Conservation (phyloP, 2,797 vertebrate species). For the Argya squamiceps region DNA sequence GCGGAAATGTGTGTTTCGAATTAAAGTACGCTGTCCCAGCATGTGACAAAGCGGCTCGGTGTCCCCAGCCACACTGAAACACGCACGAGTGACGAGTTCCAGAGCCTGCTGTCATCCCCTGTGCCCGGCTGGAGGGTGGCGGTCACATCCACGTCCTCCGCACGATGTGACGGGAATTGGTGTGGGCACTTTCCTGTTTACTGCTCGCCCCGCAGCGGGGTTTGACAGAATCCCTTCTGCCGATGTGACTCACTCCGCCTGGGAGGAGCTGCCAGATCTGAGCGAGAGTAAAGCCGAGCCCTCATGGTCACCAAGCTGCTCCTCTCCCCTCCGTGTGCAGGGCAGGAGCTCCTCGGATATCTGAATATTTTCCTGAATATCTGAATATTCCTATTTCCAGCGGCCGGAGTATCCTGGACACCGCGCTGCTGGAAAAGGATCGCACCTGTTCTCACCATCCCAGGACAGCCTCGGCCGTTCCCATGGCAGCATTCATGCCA, state of each 20-base stretch:
- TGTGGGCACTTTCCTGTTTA: not conserved
- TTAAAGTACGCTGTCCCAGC: fast-evolving
- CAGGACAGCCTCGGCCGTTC: fast-evolving
- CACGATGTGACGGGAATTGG: fast-evolving
- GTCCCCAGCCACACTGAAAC: fast-evolving
- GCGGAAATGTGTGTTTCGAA: fast-evolving
- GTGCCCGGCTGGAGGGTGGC: fast-evolving
- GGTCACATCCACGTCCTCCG: fast-evolving
- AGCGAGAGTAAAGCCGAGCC: fast-evolving
- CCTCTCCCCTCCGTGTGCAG: not conserved
- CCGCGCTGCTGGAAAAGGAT: fast-evolving
- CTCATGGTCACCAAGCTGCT: fast-evolving
- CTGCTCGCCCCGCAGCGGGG: fast-evolving
- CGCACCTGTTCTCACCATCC: fast-evolving
- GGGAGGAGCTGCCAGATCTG: fast-evolving
- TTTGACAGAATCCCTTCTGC: not conserved
- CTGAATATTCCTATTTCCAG: no score
- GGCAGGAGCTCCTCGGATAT: no score
- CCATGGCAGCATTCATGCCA: fast-evolving
- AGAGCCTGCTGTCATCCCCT: fast-evolving
- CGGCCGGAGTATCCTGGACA: no score
- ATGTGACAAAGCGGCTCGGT: fast-evolving
- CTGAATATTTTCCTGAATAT: not conserved
- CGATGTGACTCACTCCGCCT: fast-evolving
- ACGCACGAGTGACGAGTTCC: fast-evolving